Conservation (phyloP, 2,113 vertebrate genomes). For the Burhinus bistriatus region DNA sequence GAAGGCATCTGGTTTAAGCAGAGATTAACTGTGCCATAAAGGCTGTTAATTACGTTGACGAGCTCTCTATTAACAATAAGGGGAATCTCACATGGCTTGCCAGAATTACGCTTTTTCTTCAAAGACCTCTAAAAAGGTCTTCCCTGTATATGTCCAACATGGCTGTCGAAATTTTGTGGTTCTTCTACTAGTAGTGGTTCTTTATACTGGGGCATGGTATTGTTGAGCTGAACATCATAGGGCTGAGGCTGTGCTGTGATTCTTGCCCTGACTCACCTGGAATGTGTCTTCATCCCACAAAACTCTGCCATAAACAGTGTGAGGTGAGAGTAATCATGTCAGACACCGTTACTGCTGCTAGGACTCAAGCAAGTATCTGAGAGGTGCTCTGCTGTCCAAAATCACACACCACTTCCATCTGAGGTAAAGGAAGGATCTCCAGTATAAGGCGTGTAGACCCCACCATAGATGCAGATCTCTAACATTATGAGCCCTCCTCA, state of each 20-base stretch:
- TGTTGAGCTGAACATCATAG: neutral
- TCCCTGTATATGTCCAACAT: neutral
- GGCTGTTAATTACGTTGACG: neutral
- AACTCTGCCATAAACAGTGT: neutral
- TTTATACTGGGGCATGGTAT: neutral
- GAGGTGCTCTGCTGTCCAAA: neutral
- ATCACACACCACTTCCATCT: neutral
- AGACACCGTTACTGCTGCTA: neutral
- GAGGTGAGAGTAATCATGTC: neutral
- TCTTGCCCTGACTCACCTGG: neutral
- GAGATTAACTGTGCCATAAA: no score
- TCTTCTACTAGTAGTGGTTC: neutral
- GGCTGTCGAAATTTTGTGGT: neutral
- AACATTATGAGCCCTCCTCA: neutral
- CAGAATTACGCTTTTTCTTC: neutral
- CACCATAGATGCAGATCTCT: neutral
- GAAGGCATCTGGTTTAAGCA: no score
- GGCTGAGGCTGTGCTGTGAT: neutral
- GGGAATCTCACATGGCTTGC: neutral
- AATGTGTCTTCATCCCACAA: neutral
- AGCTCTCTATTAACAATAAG: neutral
- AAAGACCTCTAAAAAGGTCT: neutral
- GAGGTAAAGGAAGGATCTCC: neutral
- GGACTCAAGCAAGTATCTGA: neutral
- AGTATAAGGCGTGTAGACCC: neutral